Conservation (phyloP, 2,888 invertebrate genomes). For the Plagodis dolabraria region DNA sequence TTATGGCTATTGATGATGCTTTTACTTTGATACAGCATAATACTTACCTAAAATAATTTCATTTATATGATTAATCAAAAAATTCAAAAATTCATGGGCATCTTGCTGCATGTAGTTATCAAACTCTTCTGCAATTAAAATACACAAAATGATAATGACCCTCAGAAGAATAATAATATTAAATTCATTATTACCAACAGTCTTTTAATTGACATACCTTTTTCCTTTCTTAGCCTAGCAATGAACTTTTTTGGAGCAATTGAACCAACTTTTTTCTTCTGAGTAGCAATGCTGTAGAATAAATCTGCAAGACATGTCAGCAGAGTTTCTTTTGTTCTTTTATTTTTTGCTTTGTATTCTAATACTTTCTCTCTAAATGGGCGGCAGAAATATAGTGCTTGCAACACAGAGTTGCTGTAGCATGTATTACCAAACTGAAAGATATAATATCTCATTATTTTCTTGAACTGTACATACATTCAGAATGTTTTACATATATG, state of each 20-base stretch:
- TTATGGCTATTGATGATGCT: too few species aligned
- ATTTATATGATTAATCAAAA: constrained; percentile 98
- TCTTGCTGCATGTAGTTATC: constrained; percentile 99
- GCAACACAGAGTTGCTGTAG: constrained; percentile 99
- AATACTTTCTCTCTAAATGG: constrained; percentile 99
- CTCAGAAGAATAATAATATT: too few species aligned
- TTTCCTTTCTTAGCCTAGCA: constrained; percentile 98
- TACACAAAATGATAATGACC: background rate
- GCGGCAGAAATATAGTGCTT: constrained; percentile 99
- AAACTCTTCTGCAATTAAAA: constrained; percentile 93
- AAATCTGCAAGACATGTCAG: constrained; percentile 99
- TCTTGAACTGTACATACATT: background rate
- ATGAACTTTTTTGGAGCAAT: constrained; percentile 99
- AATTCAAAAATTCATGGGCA: constrained; percentile 99
- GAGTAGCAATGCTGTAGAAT: constrained; percentile 99
- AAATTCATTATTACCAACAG: too few species aligned
- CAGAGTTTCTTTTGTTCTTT: constrained; percentile 97
- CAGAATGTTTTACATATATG: too few species aligned
- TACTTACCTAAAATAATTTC: constrained; percentile 96
- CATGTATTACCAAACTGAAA: constrained; percentile 99
- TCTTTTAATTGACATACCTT: constrained; percentile 85
- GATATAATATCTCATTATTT: constrained; percentile 13
- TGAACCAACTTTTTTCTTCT: constrained; percentile 99
- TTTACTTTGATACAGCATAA: background rate
- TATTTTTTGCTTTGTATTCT: constrained; percentile 98